Percentiles rank a stretch among this genome's conserved stretches.
These are phyloP conservation scores for Euclidia mi DNA, from an alignment of 2,888 invertebrate species.

Conservation along the genomic window DNA sequence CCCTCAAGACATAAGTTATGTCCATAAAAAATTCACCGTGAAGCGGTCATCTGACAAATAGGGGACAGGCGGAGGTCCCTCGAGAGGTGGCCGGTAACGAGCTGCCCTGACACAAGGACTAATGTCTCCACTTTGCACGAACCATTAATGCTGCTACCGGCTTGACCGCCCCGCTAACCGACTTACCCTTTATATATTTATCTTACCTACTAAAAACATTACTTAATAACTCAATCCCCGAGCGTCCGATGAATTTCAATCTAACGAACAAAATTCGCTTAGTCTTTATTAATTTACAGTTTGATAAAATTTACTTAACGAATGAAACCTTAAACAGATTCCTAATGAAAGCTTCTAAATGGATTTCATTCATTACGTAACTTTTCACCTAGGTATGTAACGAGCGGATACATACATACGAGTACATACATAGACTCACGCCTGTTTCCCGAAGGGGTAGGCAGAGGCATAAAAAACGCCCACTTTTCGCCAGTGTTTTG, in stretches of 20 bases:
- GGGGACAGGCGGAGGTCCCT: conserved; percentile 66
- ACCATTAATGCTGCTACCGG: conserved; percentile 65
- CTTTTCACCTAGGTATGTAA: conserved; percentile 21
- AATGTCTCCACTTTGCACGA: conserved; percentile 74
- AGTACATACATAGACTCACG: too few relatives aligned
- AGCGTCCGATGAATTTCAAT: conserved; percentile 15
- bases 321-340: conserved; percentile 24
- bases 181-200: conserved; percentile 18
- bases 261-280: conserved; percentile 31
- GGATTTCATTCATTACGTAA: conserved; percentile 20
- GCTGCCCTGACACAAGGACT: conserved; percentile 61
- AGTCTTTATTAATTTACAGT: conserved; percentile 25
- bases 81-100: conserved; percentile 70
- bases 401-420: conserved; percentile 3
- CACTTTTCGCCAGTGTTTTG: too few relatives aligned
- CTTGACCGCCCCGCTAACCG: conserved; percentile 45
- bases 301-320: conserved; percentile 30
- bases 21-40: conserved; percentile 68
- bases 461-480: too few relatives aligned
- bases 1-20: conserved; percentile 54
- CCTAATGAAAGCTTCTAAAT: conserved; percentile 21
- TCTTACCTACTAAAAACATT: conserved; percentile 17
- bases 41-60: conserved; percentile 70
- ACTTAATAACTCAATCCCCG: conserved; percentile 19
- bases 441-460: too few relatives aligned